Conservation (phyloP, 2,113 vertebrate species). For the Callorhinus ursinus region DNA sequence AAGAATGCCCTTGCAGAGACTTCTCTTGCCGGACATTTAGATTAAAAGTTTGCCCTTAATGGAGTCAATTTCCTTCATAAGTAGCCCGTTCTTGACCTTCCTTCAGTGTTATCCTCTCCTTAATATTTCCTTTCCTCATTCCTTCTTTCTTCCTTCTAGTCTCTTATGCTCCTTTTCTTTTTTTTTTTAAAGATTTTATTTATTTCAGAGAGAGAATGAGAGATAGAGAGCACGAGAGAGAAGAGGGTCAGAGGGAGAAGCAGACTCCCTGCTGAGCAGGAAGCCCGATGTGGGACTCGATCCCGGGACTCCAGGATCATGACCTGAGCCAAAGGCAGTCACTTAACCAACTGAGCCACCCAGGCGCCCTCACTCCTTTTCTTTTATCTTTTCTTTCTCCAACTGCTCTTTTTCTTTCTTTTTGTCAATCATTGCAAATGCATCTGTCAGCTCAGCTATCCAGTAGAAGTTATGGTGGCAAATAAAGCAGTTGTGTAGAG, state of each 20-base stretch:
- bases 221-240: no score
- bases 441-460: not conserved
- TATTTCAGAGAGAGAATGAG: no score
- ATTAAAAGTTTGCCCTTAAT: not conserved
- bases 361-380: not conserved
- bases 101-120: not conserved
- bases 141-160: not conserved
- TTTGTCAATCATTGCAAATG: not conserved
- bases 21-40: not conserved
- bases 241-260: no score
- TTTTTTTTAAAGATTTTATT: no score
- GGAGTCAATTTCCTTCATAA: not conserved
- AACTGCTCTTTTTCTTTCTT: not conserved
- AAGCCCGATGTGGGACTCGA: no score
- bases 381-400: not conserved
- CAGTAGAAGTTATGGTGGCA: not conserved
- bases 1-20: not conserved
- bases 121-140: not conserved
- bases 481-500: not conserved
- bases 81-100: not conserved
- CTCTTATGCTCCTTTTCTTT: not conserved
- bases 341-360: no score
- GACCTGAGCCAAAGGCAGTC: no score
- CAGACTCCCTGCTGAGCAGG: no score
- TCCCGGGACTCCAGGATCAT: no score